Percentiles rank a stretch among this genome's conserved stretches.
Evolutionary conservation across 1,140 invertebrate species (phyloP).

Genomic region (Bactericera cockerelli): DNA sequence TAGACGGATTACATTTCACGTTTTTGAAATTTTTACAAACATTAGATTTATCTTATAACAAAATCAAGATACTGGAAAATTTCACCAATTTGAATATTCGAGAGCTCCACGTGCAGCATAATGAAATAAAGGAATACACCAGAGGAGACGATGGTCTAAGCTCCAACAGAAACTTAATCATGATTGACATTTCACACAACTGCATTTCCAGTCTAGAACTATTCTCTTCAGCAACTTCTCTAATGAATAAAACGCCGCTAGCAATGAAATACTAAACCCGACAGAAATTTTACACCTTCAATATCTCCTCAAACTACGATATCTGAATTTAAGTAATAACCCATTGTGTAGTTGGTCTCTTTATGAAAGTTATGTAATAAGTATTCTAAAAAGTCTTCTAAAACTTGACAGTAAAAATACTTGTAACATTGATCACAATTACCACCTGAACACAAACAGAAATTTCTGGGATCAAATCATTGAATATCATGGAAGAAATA

Average conservation of each 20-base stretch:
- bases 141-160: neutral
- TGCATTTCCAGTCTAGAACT: neutral
- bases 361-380: neutral
- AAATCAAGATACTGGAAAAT: neutral
- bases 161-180: neutral
- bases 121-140: neutral
- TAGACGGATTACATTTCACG: neutral
- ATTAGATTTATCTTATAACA: neutral
- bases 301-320: neutral
- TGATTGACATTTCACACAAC: constrained; percentile 1
- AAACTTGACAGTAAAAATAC: neutral
- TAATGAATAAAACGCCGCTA: neutral
- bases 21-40: neutral
- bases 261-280: neutral
- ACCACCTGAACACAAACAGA: neutral
- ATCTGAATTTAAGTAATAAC: neutral
- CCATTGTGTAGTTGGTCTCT: neutral
- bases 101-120: neutral
- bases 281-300: neutral
- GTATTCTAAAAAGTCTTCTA: neutral
- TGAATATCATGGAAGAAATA: neutral
- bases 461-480: neutral
- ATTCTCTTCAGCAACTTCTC: neutral
- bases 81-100: neutral
- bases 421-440: neutral